Conservation (phyloP, 2,113 vertebrate species). For the Eubucco bourcierii region DNA sequence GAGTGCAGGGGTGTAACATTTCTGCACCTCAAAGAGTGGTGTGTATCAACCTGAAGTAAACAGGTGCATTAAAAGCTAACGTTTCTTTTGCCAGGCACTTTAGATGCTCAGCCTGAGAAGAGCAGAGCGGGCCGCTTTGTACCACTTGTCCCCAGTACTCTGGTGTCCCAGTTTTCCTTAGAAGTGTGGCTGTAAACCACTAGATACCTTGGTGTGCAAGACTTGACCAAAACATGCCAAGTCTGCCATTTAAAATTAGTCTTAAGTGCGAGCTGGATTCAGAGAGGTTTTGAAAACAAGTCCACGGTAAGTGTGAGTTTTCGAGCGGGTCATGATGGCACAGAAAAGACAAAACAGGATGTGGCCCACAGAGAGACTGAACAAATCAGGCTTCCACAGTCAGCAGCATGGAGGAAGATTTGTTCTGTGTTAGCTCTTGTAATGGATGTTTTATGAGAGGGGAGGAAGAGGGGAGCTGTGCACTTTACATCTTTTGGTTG, state of each 20-base stretch:
- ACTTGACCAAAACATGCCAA: neutral
- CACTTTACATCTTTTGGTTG: conserved; percentile 70
- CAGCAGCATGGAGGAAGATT: neutral
- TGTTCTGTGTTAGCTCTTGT: conserved; percentile 25
- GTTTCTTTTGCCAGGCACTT: conserved; percentile 33
- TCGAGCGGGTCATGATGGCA: neutral
- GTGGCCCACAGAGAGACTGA: neutral
- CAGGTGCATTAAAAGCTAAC: neutral
- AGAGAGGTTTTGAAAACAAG: conserved; percentile 10
- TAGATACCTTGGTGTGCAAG: neutral
- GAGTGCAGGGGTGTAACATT: neutral
- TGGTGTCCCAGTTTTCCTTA: neutral
- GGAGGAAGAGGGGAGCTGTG: conserved; percentile 13
- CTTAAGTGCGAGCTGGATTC: neutral
- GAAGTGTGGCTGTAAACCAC: neutral
- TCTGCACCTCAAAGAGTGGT: neutral
- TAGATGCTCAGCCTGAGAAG: conserved; percentile 22
- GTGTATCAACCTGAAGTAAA: neutral
- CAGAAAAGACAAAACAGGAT: neutral
- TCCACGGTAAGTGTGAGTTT: neutral
- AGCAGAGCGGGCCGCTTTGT: neutral
- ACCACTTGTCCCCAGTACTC: neutral
- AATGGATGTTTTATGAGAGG: conserved; percentile 47
- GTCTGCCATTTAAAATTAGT: neutral
- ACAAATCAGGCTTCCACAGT: neutral